Evolutionary conservation across 2,113 vertebrate species (phyloP).

Genomic region (Speoplatyrhinus poulsoni): DNA sequence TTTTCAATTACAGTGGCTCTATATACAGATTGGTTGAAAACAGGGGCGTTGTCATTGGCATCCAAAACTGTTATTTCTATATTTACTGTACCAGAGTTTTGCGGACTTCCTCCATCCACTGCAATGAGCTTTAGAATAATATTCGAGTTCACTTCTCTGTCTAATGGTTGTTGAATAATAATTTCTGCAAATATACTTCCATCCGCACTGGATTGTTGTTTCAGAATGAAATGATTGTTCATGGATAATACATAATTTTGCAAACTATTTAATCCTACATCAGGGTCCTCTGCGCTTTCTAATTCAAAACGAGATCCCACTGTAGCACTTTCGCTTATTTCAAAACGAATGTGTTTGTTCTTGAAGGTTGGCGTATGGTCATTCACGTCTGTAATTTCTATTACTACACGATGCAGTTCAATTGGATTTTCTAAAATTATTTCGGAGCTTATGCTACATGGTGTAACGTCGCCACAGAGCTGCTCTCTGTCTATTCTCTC

Average conservation of each 20-base stretch:
- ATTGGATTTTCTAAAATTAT: conserved; percentile 44
- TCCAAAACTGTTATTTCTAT: conserved; percentile 49
- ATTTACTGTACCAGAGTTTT: conserved; percentile 60
- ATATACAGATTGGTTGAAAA: conserved; percentile 65
- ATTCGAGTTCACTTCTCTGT: neutral
- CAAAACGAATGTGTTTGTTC: conserved; percentile 61
- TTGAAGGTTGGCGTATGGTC: conserved; percentile 75
- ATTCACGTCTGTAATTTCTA: conserved; percentile 76
- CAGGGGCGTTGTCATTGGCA: conserved; percentile 70
- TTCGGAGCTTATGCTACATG: conserved; percentile 68
- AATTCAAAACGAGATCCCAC: conserved; percentile 62
- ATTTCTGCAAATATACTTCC: neutral
- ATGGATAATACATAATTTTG: conserved; percentile 67
- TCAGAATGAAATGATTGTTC: conserved; percentile 65
- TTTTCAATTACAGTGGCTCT: conserved; percentile 56
- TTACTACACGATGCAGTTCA: conserved; percentile 60
- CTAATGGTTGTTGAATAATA: conserved; percentile 15
- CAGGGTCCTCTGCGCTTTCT: conserved; percentile 66
- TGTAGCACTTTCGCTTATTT: conserved; percentile 71
- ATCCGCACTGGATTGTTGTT: conserved; percentile 38
- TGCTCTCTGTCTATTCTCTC: no score
- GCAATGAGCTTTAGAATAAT: conserved; percentile 69
- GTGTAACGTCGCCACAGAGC: neutral
- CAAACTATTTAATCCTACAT: conserved; percentile 70
- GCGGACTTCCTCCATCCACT: conserved; percentile 51